Evolutionary conservation across 2,113 vertebrate genomes (phyloP).

Genomic region (Alligator mississippiensis): DNA sequence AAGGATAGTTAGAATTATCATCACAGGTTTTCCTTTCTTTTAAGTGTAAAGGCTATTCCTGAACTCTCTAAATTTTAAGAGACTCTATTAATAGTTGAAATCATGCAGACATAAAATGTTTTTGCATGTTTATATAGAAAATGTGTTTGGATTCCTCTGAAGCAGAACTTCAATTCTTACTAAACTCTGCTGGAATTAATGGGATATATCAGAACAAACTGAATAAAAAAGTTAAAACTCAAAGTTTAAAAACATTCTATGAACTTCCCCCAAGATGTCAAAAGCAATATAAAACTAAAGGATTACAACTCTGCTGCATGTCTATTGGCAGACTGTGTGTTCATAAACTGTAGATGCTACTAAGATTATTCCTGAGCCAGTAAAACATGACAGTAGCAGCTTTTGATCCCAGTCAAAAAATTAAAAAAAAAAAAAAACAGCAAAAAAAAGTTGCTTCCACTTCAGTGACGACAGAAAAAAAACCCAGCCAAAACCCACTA

Average conservation of each 20-base stretch:
- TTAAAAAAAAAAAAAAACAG: background rate
- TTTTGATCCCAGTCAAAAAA: background rate
- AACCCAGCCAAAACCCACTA: background rate
- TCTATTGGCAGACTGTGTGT: background rate
- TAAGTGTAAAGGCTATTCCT: background rate
- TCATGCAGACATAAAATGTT: background rate
- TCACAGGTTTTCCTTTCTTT: too few species aligned
- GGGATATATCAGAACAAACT: background rate
- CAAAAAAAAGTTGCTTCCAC: background rate
- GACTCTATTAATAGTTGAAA: background rate
- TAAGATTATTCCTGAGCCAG: background rate
- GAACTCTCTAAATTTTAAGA: background rate
- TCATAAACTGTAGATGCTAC: constrained; percentile 13
- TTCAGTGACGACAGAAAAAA: background rate
- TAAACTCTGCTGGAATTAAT: background rate
- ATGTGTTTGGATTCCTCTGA: background rate
- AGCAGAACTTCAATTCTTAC: background rate
- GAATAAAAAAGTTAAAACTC: background rate
- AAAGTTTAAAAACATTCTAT: background rate
- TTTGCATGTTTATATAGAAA: background rate
- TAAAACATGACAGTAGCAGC: background rate
- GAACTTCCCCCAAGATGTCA: background rate
- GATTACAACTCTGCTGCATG: background rate
- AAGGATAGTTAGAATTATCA: background rate
- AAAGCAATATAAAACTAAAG: background rate